Evolutionary conservation across 30 jellyfish, hydroid and myxozoan species (phyloP), one percentile per base, ranked within the genome.

Genomic region (Chrysaora quinquecirrha): DNA sequence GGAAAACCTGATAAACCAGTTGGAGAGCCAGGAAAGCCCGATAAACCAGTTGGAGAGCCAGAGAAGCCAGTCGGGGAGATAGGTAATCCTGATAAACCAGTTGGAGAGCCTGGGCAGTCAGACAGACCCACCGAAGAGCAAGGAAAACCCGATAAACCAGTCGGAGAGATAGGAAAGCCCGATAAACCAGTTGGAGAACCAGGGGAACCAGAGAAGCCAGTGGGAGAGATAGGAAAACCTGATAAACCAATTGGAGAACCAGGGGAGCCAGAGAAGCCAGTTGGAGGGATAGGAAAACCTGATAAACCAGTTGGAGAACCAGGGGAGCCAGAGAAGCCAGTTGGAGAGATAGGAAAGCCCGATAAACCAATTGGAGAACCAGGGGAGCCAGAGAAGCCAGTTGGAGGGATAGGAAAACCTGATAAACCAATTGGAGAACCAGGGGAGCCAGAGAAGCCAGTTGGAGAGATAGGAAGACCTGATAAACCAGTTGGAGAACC

Each of bases 1-100:
- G 68, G 68, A 19, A 52, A 52, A 52, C 68, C 68, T 4, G 68
- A 52, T 52, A 52, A 52, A 52, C 68, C 68, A 4, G 29, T 52
- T 2, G 68, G 68, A 4, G 68, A 52, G 68, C 68, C 19, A 3
- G 68, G 25, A 2, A 52, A 52, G 29, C 68, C 29, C 9, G 68
- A 52, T 52, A 52, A 52, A 19, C 68, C 68, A 4, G 29, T 52
- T 9, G 68, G 68, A 3, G 68, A 52, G 68, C 68, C 19, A 3
- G 68, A 25, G 2, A 52, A 52, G 19, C 68, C 68, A 52, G 68
- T 4, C 19, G 19, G 19, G 68, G 27, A 12, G 12, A 7, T 52
- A 7, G 68, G 68, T 52, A 25, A 52, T 12, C 68, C 78, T 1
- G 88, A n/a, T n/a, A 66, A 58, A 22, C 79, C 79, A 11, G 78